Evolutionary conservation across 2,113 vertebrate species (phyloP).

Genomic region (Sebastes fasciatus): DNA sequence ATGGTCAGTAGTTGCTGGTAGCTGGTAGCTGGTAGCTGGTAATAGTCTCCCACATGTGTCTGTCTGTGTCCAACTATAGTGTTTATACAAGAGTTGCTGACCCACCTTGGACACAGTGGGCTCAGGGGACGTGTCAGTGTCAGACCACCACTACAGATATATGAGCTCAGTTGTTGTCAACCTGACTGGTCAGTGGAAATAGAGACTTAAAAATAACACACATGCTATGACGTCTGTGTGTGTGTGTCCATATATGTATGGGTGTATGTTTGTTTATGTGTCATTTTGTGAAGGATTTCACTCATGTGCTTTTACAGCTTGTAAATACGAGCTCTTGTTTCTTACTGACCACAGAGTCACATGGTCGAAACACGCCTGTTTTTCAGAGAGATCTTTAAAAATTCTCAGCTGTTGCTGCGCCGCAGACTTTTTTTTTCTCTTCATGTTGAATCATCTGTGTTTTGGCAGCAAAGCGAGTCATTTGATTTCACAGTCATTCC

Average conservation of each 20-base stretch:
- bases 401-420: constrained; percentile 54
- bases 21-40: constrained; percentile 34
- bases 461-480: constrained; percentile 65
- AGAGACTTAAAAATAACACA: constrained; percentile 70
- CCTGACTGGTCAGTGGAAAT: constrained; percentile 65
- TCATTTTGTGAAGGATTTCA: constrained; percentile 15
- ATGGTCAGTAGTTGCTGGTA: constrained; percentile 19
- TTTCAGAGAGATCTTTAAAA: constrained; percentile 31
- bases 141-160: constrained; percentile 66
- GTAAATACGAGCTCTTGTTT: constrained; percentile 19
- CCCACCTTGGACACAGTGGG: constrained; percentile 46
- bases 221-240: background rate
- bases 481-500: constrained; percentile 72
- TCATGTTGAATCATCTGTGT: constrained; percentile 59
- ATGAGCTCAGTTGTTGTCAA: constrained; percentile 71
- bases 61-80: constrained; percentile 31
- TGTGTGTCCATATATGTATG: background rate
- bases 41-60: background rate
- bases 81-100: constrained; percentile 45
- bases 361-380: constrained; percentile 18
- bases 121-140: constrained; percentile 49
- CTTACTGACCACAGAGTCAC: constrained; percentile 9
- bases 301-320: constrained; percentile 12
- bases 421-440: constrained; percentile 30
- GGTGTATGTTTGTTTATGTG: background rate